Base-by-base conservation (phyloP, 92 coral and sea anemone species). In the Bergia puertoricense region DNA sequence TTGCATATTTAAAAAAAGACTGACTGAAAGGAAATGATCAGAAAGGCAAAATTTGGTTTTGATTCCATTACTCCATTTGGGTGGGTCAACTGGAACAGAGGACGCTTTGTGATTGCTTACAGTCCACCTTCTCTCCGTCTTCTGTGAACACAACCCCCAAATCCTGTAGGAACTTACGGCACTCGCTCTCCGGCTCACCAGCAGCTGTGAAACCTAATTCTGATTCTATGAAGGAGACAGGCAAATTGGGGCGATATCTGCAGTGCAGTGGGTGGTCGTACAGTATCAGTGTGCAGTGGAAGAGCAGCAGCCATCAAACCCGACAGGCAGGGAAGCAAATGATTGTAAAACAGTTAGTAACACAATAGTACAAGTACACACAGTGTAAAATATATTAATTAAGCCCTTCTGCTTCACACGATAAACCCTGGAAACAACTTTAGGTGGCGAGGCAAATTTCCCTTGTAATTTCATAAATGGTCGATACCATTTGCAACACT, bases 141-240 rank as follows among this genome's bases (percentile, higher is more conserved):
- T 93, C 93, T 88, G 95, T 95, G 79, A 97, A 84, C 69, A 93
- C 95, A 74, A 93, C 97, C 20, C 94, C 94, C 68, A 94, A 93
- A 77, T 93, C 99, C 89, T 91, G 85, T 57, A 97, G 93, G 93
- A 97, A 97, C 94, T 94, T 96, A 87, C 89, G 95, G 89, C 99
- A 97, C 91, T 84, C 87, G 68, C 46, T 84, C 79, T 84, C 87
- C 46, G 87, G 79, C 41, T 96, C 94, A 74, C 79, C 94, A 69
- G 92, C 95, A 78, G 96, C 98, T 89, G 93, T 90, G 94, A 97
- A 97, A 92, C 98, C 99, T 97, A 97, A 96, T 92, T 97, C 99
- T 81, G 98, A 97, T 90, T 97, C 95, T 90, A 97, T 93, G 96
- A 97, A 95, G 94, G 99, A 94, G 90, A 94, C 96, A 45, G 98